These are phyloP conservation scores for Brienomyrus longianalis DNA, from an alignment of 2,113 vertebrate species.

Conservation along the genomic window DNA sequence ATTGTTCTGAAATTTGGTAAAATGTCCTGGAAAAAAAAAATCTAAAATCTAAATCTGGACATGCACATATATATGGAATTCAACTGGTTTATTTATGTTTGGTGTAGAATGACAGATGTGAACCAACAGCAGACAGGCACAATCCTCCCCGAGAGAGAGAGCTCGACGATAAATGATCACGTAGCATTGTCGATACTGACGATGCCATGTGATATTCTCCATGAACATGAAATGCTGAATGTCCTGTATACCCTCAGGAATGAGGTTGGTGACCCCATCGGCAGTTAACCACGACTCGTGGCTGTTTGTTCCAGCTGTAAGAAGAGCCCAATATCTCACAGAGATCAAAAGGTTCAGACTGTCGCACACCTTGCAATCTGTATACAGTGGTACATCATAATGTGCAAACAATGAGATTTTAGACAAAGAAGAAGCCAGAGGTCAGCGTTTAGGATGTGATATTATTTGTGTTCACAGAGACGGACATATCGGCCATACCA, in stretches of 20 bases:
- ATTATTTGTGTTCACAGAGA: background rate
- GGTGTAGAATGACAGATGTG: background rate
- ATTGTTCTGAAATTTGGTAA: background rate
- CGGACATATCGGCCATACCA: background rate
- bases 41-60: background rate
- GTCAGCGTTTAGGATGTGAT: background rate
- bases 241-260: background rate
- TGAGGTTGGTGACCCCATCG: background rate
- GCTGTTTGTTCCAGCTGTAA: background rate
- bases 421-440: background rate
- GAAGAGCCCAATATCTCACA: background rate
- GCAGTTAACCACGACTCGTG: background rate
- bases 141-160: background rate
- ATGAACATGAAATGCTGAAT: background rate
- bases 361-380: background rate
- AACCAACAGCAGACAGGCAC: background rate
- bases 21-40: background rate
- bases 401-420: background rate
- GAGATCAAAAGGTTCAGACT: background rate
- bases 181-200: background rate
- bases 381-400: background rate
- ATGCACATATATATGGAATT: background rate
- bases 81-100: background rate
- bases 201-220: background rate
- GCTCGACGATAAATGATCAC: background rate